These are phyloP conservation scores for Maconellicoccus hirsutus DNA, from an alignment of 1,140 invertebrate species.

Conservation along the genomic window DNA sequence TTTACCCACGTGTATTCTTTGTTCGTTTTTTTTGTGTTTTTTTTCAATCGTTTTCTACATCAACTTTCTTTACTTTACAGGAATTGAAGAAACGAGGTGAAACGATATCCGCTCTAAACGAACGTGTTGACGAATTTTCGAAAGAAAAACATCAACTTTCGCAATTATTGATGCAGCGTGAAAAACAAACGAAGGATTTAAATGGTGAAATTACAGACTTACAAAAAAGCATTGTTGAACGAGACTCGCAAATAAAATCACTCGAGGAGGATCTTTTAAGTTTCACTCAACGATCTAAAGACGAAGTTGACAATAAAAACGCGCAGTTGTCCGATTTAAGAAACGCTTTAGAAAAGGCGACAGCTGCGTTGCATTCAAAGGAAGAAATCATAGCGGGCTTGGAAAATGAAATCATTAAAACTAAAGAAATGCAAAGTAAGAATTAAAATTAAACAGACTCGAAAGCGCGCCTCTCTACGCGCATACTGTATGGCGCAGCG, in stretches of 20 bases:
- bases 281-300: neutral
- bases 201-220: neutral
- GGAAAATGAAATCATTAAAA: neutral
- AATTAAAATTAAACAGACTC: too few relatives aligned
- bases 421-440: neutral
- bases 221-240: neutral
- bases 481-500: neutral
- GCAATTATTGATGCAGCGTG: neutral
- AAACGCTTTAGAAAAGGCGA: neutral
- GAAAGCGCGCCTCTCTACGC: too few relatives aligned
- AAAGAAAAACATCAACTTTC: neutral
- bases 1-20: too few relatives aligned
- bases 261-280: neutral
- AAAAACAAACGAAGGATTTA: neutral
- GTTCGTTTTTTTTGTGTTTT: neutral
- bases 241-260: neutral
- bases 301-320: neutral
- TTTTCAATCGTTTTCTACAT: neutral
- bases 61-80: too few relatives aligned
- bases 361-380: neutral
- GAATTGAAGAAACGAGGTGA: neutral
- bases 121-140: neutral
- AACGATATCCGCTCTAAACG: neutral
- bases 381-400: neutral
- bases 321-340: neutral